phyloP scores from a whole-genome alignment of 1,140 invertebrate species.

The Drosophila nigrodunni region DNA sequence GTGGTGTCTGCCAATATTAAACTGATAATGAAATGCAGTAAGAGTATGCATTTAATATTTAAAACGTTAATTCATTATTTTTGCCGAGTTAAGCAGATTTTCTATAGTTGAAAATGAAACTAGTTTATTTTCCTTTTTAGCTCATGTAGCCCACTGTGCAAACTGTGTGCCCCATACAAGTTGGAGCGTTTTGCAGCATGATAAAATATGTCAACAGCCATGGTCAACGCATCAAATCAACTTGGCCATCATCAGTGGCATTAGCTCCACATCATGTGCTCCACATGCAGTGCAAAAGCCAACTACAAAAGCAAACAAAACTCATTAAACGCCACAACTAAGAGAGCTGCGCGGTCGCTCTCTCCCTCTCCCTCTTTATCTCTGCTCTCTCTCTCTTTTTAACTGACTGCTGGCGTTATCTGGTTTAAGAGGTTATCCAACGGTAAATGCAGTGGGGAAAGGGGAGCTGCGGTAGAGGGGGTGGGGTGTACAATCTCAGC shows the following conservation, averaged over 20 bases:
- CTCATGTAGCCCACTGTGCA: constrained; percentile 5
- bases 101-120: not conserved
- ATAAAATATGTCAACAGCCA: constrained; percentile 21
- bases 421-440: constrained; percentile 74
- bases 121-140: not conserved
- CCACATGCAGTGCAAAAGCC: constrained; percentile 44
- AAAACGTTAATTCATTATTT: too few species aligned
- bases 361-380: not conserved
- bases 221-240: constrained; percentile 36
- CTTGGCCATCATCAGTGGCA: constrained; percentile 32
- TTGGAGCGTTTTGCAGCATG: not conserved
- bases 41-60: too few species aligned
- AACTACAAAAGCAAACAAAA: constrained; percentile 49
- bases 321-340: constrained; percentile 60
- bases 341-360: not conserved
- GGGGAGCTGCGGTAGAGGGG: not conserved
- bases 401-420: constrained; percentile 51
- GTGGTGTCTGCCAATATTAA: constrained; percentile 17
- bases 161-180: constrained; percentile 6
- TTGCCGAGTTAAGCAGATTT: too few species aligned
- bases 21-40: too few species aligned
- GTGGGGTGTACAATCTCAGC: constrained; percentile 13
- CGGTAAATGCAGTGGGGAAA: constrained; percentile 56
- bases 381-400: not conserved
- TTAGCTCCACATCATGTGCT: constrained; percentile 34